phyloP scores from a whole-genome alignment of 2,888 invertebrate species.

The Ellobium chinense region DNA sequence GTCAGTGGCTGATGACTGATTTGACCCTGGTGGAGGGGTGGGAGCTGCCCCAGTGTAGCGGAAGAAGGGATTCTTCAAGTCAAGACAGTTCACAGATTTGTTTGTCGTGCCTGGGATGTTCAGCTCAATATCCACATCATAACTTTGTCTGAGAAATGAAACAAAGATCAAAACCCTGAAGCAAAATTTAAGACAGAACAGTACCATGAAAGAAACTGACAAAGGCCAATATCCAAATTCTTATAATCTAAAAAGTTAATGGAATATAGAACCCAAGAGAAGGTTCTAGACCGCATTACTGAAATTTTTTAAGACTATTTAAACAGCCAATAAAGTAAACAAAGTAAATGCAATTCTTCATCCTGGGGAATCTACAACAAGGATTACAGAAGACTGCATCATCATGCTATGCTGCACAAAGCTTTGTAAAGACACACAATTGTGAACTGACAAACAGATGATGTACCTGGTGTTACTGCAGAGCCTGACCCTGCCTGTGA shows the following conservation, averaged over 20 bases:
- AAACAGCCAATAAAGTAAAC: no score
- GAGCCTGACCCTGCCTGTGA: constrained; percentile 92
- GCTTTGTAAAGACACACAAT: no score
- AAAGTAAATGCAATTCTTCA: no score
- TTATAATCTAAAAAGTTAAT: no score
- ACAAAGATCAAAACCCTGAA: no score
- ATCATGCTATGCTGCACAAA: no score
- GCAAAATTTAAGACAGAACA: not conserved
- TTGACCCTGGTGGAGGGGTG: constrained; percentile 94
- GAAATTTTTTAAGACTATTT: no score
- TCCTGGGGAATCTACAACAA: no score
- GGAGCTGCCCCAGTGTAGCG: constrained; percentile 83
- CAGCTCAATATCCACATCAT: constrained; percentile 98
- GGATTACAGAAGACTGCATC: no score
- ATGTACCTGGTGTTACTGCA: constrained; percentile 93
- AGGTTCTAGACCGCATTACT: no score
- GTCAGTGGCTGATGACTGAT: constrained; percentile 95
- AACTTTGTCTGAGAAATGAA: constrained; percentile 93
- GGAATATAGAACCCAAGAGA: not conserved
- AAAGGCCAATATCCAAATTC: no score
- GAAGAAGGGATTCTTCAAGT: constrained; percentile 99
- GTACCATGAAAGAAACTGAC: not conserved
- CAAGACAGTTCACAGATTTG: constrained; percentile 93
- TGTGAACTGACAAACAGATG: no score
- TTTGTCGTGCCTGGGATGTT: constrained; percentile 91